A percentile compares a stretch with the other conserved stretches of the same genome.
Conservation (phyloP, 1,140 invertebrate genomes). For the Muscidifurax raptorellus region DNA sequence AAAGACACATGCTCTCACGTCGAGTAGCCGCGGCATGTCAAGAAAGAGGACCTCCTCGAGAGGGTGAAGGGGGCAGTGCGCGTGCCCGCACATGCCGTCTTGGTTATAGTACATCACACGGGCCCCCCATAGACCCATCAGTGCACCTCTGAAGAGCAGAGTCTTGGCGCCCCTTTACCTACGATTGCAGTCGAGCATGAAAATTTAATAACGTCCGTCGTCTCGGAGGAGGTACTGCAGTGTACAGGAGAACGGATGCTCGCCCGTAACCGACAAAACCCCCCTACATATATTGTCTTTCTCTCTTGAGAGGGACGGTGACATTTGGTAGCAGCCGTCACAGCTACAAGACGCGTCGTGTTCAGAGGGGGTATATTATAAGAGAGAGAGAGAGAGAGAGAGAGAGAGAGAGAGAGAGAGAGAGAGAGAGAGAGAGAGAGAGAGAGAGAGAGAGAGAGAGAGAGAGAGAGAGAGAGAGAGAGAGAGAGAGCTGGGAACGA, state of each 20-base stretch:
- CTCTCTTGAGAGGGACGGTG: neutral
- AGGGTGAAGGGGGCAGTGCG: neutral
- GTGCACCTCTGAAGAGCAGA: neutral
- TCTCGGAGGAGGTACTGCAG: conserved; percentile 11
- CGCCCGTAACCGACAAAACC: neutral
- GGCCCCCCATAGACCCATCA: neutral
- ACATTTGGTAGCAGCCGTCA: conserved; percentile 1
- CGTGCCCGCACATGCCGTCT: neutral
- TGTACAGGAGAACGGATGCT: neutral
- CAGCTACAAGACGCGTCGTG: neutral
- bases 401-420: no score
- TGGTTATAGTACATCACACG: no score
- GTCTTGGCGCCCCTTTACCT: neutral
- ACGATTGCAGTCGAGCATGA: conserved; percentile 8
- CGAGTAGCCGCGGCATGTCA: neutral
- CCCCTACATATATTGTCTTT: neutral
- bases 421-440: no score
- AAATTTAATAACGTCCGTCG: conserved; percentile 39
- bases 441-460: no score
- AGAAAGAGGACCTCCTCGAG: neutral
- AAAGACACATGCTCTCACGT: neutral
- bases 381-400: no score
- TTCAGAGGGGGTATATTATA: neutral
- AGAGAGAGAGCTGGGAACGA: no score
- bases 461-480: no score